Evolutionary conservation across 1,140 invertebrate species (phyloP).

Genomic region (Zaprionus camerounensis): DNA sequence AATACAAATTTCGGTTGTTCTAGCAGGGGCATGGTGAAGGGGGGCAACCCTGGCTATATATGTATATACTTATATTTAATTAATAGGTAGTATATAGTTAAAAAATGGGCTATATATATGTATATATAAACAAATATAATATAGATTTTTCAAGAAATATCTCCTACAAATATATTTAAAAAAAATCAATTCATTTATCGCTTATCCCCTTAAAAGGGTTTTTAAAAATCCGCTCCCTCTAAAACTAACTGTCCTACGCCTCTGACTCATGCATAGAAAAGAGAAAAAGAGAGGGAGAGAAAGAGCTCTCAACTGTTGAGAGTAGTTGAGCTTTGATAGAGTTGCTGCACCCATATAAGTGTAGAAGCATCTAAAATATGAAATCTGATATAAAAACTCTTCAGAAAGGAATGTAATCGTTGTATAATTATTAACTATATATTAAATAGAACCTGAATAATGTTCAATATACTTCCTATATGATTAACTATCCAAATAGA

Average conservation of each 20-base stretch:
- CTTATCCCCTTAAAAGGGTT: background rate
- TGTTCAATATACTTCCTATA: background rate
- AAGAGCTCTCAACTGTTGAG: background rate
- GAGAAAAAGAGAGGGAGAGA: background rate
- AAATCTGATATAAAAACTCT: too few relatives aligned
- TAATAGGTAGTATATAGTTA: too few relatives aligned
- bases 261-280: background rate
- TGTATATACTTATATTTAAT: too few relatives aligned
- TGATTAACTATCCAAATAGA: background rate
- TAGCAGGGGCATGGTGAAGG: too few relatives aligned
- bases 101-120: too few relatives aligned
- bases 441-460: background rate
- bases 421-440: background rate
- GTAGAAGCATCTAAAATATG: background rate
- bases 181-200: accelerated
- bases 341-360: too few relatives aligned
- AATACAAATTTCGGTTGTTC: constrained; percentile 4
- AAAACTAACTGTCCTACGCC: background rate
- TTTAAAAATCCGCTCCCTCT: background rate
- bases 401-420: too few relatives aligned
- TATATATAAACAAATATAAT: too few relatives aligned
- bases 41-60: background rate
- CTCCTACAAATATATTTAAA: background rate
- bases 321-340: background rate
- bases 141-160: too few relatives aligned